phyloP scores from a whole-genome alignment of 2,888 invertebrate species.

The Machimus rusticus region DNA sequence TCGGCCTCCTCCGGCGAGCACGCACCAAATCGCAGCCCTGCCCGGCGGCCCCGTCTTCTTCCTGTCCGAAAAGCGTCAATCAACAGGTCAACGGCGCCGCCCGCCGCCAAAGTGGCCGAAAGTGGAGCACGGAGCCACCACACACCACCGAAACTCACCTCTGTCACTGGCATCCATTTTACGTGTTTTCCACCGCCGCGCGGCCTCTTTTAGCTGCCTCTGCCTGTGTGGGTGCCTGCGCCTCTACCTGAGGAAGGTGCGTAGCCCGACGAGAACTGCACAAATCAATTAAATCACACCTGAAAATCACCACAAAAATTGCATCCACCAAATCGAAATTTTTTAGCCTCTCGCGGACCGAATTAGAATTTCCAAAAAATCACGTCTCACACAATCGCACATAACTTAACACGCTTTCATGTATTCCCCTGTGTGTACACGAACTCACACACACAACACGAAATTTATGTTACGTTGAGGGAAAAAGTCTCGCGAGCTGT shows the following conservation, averaged over 20 bases:
- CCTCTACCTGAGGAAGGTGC: neutral
- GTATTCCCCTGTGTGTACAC: neutral
- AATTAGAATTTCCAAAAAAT: constrained; percentile 27
- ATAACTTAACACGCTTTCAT: neutral
- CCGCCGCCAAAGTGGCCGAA: neutral
- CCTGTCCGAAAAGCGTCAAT: neutral
- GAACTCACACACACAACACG: neutral
- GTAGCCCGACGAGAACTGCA: neutral
- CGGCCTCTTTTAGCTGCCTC: neutral
- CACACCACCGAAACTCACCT: constrained; percentile 24
- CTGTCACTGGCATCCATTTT: constrained; percentile 38
- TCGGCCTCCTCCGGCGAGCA: neutral
- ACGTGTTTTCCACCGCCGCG: neutral
- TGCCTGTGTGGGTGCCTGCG: neutral
- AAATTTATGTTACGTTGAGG: constrained; percentile 9
- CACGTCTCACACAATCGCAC: neutral
- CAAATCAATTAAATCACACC: neutral
- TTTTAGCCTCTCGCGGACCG: neutral
- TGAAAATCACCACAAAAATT: neutral
- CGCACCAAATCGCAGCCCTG: neutral
- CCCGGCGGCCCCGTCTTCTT: neutral
- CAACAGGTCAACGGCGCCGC: neutral
- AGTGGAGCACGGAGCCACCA: neutral
- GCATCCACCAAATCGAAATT: neutral
- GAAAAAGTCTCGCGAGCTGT: constrained; percentile 41